These are phyloP conservation scores for Myotis pilosus DNA, from an alignment of 2,797 vertebrate species.

Conservation along the genomic window DNA sequence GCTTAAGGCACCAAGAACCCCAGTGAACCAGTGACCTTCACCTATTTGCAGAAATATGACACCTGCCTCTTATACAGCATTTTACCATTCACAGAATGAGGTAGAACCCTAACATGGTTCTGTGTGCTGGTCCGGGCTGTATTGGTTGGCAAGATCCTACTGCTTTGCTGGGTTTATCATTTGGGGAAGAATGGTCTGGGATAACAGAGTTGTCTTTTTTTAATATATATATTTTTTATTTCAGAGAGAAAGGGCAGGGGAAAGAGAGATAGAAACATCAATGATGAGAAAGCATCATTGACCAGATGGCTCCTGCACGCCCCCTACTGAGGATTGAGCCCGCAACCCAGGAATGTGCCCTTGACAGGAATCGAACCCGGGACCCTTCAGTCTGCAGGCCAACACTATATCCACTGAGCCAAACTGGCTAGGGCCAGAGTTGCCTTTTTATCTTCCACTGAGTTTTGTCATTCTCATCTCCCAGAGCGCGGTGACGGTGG, in stretches of 20 bases:
- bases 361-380: no score
- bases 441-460: neutral
- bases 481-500: neutral
- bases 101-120: neutral
- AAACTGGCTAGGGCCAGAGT: neutral
- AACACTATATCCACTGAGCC: no score
- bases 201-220: neutral
- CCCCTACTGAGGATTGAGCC: no score
- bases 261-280: no score
- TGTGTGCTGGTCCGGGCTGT: neutral
- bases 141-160: neutral
- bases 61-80: neutral
- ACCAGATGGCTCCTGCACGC: no score
- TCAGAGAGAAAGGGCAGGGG: no score
- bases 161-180: neutral
- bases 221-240: no score
- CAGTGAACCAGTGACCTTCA: slow-evolving; percentile 2
- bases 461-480: neutral
- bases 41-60: neutral
- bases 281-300: no score
- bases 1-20: neutral
- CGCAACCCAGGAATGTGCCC: no score
- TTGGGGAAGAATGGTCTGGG: neutral
- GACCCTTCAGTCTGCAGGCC: no score
- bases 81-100: neutral